phyloP scores from a whole-genome alignment of 2,888 invertebrate species.

The Drosophila tripunctata region DNA sequence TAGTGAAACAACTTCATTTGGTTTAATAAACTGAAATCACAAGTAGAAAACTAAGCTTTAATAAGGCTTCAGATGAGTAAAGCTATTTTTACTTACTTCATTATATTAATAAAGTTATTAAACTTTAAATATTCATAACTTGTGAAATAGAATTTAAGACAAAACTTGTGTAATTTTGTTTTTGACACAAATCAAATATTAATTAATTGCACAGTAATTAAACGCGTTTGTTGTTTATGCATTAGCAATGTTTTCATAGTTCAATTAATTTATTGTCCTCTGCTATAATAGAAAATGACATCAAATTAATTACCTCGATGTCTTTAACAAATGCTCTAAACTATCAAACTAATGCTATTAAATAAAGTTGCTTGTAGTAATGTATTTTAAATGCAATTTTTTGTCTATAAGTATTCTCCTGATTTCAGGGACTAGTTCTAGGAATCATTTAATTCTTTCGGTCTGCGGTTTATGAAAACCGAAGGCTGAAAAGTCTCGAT shows the following conservation, averaged over 20 bases:
- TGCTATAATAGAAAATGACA: slow-evolving; percentile 32
- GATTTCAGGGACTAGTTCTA: no score
- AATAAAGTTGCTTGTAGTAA: neutral
- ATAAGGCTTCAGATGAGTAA: neutral
- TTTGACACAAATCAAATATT: slow-evolving; percentile 23
- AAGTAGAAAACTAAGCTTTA: neutral
- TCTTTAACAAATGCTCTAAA: slow-evolving; percentile 30
- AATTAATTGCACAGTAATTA: slow-evolving; percentile 33
- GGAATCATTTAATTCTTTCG: no score
- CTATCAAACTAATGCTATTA: neutral
- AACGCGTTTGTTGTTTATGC: slow-evolving; percentile 13
- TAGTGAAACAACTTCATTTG: slow-evolving; percentile 6
- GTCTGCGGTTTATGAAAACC: no score
- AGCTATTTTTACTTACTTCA: neutral
- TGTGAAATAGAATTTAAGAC: neutral
- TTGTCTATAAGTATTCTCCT: no score
- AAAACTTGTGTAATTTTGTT: neutral
- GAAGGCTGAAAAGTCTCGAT: no score
- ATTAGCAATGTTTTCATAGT: slow-evolving; percentile 48
- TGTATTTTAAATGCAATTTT: no score
- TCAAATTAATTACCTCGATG: slow-evolving; percentile 60
- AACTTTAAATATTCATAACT: neutral
- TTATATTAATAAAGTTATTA: neutral
- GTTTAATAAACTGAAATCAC: neutral
- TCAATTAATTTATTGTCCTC: slow-evolving; percentile 56